Base-by-base conservation (phyloP, 2,113 vertebrate species). In the Geococcyx californianus region DNA sequence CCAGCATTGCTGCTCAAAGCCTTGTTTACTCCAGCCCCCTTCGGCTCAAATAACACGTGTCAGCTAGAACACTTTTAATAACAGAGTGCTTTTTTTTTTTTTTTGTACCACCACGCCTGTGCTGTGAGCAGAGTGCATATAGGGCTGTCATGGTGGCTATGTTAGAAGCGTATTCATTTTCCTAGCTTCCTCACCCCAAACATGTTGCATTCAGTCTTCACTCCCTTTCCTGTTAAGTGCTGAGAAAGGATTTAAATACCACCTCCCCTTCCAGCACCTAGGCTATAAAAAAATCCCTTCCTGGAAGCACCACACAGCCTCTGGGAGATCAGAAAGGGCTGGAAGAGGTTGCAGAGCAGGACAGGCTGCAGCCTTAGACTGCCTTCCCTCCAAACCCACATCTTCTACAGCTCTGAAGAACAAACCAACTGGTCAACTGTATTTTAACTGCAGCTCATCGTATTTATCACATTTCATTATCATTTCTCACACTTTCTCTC, bases 301-400 rank as follows among this genome's bases (percentile, higher is more conserved):
- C 8, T 14, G 2, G 1, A 38, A 54, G 11, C 16, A 40, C 28
- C 2, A 0, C 17, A 67, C 17, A n/a, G 16, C 11, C 17, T 36
- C 66, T 36, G 28, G 17, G 10, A 47, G 17, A 7, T 51, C 6
- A 9, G 20, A 36, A 83, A 18, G 14, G 44, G 5, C 13, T 89
- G 33, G 7, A 83, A 58, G n/a, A 36, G 6, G 24, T n/a, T 73
- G 40, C 24, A 78, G 69, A 68, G 31, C 21, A 2, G 2, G 9
- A 34, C 29, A 7, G 11, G 17, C 19, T 60, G 25, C 34, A 76
- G 21, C 21, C 18, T 83, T 12, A 15, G 6, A 33, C 45, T 87
- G 28, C 38, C 16, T 21, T 33, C 16, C 3, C 12, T 59, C 18
- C 7, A 76, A 85, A 63, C 10, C 14, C 17, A 42, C 16, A 33